Base-by-base conservation (phyloP, 2,797 vertebrate genomes). In the Aotus griseimembra region DNA sequence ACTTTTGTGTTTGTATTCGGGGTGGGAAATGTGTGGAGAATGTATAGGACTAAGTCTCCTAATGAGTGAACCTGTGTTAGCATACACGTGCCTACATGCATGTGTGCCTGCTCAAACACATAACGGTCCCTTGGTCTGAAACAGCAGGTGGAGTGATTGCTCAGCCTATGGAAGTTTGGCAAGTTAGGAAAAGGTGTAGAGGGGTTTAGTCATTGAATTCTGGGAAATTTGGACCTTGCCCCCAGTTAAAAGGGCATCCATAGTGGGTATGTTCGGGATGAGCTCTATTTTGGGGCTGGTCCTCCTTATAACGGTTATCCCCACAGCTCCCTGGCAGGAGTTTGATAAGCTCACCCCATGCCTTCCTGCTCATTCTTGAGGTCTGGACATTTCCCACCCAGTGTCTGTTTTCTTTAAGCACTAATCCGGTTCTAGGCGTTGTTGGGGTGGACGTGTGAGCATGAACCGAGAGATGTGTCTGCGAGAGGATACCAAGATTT, bases 221-320 rank as follows among this genome's bases (percentile, higher is more conserved):
- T 72, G 14, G 46, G 90, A 46, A 36, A 26, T 58, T 70, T 70
- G 67, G 57, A 72, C 39, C 39, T 89, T n/a, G 1, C 41, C 36
- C 36, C 50, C 70, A 3, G 67, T 44, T 87, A 73, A 48, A 75
- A 58, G 81, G n/a, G 2, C 5, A 11, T 55, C 44, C 12, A 9
- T 7, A 2, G 28, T 39, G 57, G 41, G 7, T 57, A 10, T 75
- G 36, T 67, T 67, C n/a, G 24, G 11, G 2, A 14, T 92, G 46
- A 75, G 7, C n/a, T 61, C 61, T 48, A 1, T 48, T 55, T 15
- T 7, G 2, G 70, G 83, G 5, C 81, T 83, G 28, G 46, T 67
- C 48, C 44, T 85, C 52, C 30, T 9, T 5, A 17, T 50, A 41
- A 22, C 1, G 0, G 13, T 17, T 2, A 20, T 1, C 8, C 41